Evolutionary conservation across 2,888 invertebrate species (phyloP), one percentile per base, ranked within the genome.

Genomic region (Epistrophe eligans): DNA sequence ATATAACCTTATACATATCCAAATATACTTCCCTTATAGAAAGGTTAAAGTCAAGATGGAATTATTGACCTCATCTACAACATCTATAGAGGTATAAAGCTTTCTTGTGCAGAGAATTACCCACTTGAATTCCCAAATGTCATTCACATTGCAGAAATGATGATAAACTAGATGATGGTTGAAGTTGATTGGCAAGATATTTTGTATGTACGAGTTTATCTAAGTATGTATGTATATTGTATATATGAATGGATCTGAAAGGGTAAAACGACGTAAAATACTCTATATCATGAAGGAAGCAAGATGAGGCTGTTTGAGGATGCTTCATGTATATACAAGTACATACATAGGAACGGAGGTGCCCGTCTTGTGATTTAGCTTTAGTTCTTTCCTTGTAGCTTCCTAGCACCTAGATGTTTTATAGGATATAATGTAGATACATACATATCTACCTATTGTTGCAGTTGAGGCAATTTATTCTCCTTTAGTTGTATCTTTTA

Each of bases 131-230:
- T 83, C 74, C 81, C 87, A 52, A 67, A 79, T 87, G 87, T 57
- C 79, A 79, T 82, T 87, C 79, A 79, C 79, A 83, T 79, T 82
- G 82, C 82, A 82, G 82, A 82, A 87, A 82, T 71, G 87, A 87
- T 82, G 79, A 87, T 79, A 82, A 79, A 81, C 85, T 81, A 77
- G 73, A 76, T 66, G 74, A 82, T 72, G 82, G 79, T 62, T 74
- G 50, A 73, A 57, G 70, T 70, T 66, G 82, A 87, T 79, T 77
- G 71, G 58, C 71, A 55, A 79, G 48, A 74, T 67, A 28, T 38
- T 43, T 72, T 2, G 24, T 60, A 19, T 13, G 1, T 60, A 15
- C 17, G 19, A 2, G 10, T 58, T 10, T 58, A 2, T 58, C 15
- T 35, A 10, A 17, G 7, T 58, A 15, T 43, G 40, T 40, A 24